Percentiles rank a stretch among this genome's conserved stretches.
These are phyloP conservation scores for Cottus gobio DNA, from an alignment of 2,113 vertebrate species.

Conservation along the genomic window DNA sequence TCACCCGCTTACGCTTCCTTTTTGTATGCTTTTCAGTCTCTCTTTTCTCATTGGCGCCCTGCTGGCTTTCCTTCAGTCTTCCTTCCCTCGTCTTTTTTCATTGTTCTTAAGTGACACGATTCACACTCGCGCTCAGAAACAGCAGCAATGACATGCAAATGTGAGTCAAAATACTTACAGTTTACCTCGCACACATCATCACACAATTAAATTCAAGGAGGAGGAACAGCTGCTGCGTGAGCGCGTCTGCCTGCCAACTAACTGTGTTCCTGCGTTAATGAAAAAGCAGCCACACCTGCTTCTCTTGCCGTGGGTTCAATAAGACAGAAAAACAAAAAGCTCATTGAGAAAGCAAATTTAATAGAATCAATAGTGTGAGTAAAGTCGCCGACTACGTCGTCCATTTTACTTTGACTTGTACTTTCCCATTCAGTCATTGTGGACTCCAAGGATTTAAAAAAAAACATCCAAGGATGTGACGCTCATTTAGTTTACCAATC, in stretches of 20 bases:
- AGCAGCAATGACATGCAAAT: conserved; percentile 27
- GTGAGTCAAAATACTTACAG: conserved; percentile 48
- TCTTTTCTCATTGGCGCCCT: not conserved
- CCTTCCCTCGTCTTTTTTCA: not conserved
- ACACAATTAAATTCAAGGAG: conserved; percentile 33
- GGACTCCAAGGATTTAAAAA: no score
- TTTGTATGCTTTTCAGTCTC: not conserved
- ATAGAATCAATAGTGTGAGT: not conserved
- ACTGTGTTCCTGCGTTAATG: conserved; percentile 40
- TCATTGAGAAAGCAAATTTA: not conserved
- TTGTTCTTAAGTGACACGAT: not conserved
- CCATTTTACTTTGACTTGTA: not conserved
- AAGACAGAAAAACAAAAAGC: not conserved
- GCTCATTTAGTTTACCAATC: no score
- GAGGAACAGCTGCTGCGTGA: conserved; percentile 53
- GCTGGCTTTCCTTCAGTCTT: conserved; percentile 1
- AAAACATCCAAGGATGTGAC: conserved; percentile 1
- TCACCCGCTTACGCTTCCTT: not conserved
- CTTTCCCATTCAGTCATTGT: not conserved
- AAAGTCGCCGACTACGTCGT: not conserved
- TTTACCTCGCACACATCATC: conserved; percentile 57
- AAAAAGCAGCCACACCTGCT: conserved; percentile 44
- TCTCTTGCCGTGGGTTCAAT: conserved; percentile 16
- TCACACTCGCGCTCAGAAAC: not conserved
- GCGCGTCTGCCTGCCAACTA: conserved; percentile 21